Percentiles rank a stretch among this genome's conserved stretches.
phyloP scores from a whole-genome alignment of 2,888 invertebrate genomes.

The Falcaria lacertinaria region DNA sequence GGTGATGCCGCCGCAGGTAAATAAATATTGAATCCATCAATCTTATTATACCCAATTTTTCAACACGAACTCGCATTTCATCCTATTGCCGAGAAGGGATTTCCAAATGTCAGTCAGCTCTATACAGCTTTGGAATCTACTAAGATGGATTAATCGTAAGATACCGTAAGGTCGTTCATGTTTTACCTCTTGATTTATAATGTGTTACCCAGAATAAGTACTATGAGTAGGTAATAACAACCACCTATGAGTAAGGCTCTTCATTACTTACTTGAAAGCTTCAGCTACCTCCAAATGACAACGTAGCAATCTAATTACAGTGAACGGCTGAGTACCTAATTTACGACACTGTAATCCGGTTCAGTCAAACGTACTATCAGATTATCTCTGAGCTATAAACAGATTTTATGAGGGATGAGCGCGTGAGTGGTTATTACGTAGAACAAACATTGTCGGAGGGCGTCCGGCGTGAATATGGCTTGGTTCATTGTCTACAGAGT shows the following conservation, averaged over 20 bases:
- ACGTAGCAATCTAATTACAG: neutral
- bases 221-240: too few relatives aligned
- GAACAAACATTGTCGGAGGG: slow-evolving; percentile 16
- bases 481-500: neutral
- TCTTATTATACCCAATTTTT: slow-evolving; percentile 48
- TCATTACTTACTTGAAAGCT: neutral
- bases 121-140: slow-evolving; percentile 29
- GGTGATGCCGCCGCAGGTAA: slow-evolving; percentile 20
- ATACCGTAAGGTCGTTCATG: slow-evolving; percentile 17
- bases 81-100: slow-evolving; percentile 32
- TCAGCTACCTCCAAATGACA: slow-evolving; percentile 6
- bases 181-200: slow-evolving; percentile 10
- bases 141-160: slow-evolving; percentile 28
- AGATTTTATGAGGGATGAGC: slow-evolving; percentile 13
- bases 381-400: slow-evolving; percentile 13
- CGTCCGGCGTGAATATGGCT: neutral
- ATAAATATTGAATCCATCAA: slow-evolving; percentile 49
- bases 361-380: slow-evolving; percentile 6
- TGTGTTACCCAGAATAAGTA: slow-evolving; percentile 6
- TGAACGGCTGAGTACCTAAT: neutral
- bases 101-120: slow-evolving; percentile 35
- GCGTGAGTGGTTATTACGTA: slow-evolving; percentile 15
- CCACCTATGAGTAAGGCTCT: too few relatives aligned
- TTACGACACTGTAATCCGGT: slow-evolving; percentile 1
- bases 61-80: slow-evolving; percentile 34